These are phyloP conservation scores for Hofmannophila pseudospretella DNA, from an alignment of 2,888 invertebrate species.

Conservation along the genomic window DNA sequence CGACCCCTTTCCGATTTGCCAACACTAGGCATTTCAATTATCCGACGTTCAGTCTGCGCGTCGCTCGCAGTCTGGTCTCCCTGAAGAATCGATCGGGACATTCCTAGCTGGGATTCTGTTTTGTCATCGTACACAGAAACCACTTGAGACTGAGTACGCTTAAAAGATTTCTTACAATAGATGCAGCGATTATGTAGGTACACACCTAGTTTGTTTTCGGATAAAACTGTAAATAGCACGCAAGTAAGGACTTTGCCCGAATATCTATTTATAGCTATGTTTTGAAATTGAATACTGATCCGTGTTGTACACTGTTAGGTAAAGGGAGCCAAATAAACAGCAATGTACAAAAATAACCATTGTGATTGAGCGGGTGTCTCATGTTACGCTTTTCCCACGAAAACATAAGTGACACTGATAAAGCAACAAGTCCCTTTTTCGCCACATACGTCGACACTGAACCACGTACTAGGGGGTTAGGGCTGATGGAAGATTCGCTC, in stretches of 20 bases:
- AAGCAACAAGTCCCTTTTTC: conserved; percentile 71
- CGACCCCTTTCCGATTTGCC: not conserved
- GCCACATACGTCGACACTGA: conserved; percentile 52
- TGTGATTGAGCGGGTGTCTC: no score
- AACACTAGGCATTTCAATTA: conserved; percentile 52
- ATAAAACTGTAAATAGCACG: no score
- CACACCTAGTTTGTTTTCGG: no score
- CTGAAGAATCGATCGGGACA: conserved; percentile 45
- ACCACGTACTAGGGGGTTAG: conserved; percentile 26
- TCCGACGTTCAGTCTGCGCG: conserved; percentile 30
- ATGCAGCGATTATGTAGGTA: no score
- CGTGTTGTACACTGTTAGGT: no score
- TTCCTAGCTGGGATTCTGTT: conserved; percentile 27
- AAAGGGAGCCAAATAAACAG: no score
- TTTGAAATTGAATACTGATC: no score
- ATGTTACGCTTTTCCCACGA: not conserved
- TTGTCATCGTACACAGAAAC: conserved; percentile 32
- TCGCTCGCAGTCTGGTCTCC: conserved; percentile 25
- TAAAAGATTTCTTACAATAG: no score
- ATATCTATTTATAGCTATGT: no score
- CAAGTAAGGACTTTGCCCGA: no score
- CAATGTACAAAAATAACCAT: no score
- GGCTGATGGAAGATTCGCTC: conserved; percentile 7
- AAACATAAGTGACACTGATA: conserved; percentile 42
- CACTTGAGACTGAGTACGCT: no score